Percentiles rank a stretch among this genome's conserved stretches.
These are phyloP conservation scores for Myripristis jacobus DNA, from an alignment of 2,797 vertebrate genomes.

Conservation along the genomic window DNA sequence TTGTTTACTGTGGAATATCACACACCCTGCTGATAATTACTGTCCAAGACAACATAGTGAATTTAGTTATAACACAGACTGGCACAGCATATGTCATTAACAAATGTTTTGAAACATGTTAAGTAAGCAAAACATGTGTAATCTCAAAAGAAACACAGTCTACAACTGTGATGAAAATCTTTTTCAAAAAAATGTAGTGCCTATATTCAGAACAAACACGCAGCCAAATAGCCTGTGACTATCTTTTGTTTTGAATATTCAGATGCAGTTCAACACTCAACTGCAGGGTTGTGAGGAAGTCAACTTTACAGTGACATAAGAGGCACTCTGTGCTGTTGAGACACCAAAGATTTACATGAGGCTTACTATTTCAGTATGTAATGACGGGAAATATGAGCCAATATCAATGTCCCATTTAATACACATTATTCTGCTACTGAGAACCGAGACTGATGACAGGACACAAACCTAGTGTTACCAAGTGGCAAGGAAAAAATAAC, in stretches of 20 bases:
- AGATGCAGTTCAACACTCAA: slow-evolving; percentile 16
- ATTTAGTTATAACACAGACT: too few relatives aligned
- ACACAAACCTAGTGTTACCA: slow-evolving; percentile 54
- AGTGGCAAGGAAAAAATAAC: slow-evolving; percentile 52
- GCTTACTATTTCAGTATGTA: slow-evolving; percentile 71
- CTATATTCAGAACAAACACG: not conserved
- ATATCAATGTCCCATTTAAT: slow-evolving; percentile 73
- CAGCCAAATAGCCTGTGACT: not conserved
- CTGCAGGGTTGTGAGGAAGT: slow-evolving; percentile 5
- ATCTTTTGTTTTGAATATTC: slow-evolving; percentile 29
- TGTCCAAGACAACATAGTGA: too few relatives aligned
- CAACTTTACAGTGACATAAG: slow-evolving; percentile 21
- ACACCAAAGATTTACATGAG: slow-evolving; percentile 75
- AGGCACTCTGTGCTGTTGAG: slow-evolving; percentile 49
- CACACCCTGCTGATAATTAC: too few relatives aligned
- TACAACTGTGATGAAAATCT: not conserved
- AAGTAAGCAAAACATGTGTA: too few relatives aligned
- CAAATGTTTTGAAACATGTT: too few relatives aligned
- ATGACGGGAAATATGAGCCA: slow-evolving; percentile 73
- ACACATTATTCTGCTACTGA: slow-evolving; percentile 69
- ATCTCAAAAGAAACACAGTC: too few relatives aligned
- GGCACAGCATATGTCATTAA: too few relatives aligned
- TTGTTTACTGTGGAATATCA: too few relatives aligned
- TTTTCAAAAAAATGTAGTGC: not conserved
- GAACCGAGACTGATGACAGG: slow-evolving; percentile 65